Conservation (phyloP, 2,888 invertebrate genomes). For the Leuctra nigra region DNA sequence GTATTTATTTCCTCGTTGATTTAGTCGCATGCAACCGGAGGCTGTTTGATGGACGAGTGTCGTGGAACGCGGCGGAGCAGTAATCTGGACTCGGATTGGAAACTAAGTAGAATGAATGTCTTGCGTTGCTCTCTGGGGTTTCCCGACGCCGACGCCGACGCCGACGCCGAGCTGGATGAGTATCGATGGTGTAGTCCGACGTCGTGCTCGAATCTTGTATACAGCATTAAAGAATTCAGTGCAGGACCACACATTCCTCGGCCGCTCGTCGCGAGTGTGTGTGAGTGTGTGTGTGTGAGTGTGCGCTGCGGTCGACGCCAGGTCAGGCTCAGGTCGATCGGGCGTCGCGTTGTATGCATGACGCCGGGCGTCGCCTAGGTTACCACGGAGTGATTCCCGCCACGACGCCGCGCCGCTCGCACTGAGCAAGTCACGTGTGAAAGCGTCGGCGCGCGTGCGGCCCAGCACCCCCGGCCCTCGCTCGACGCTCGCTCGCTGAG, state of each 20-base stretch:
- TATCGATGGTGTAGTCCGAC: constrained; percentile 3
- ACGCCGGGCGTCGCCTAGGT: constrained; percentile 13
- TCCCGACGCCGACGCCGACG: neutral
- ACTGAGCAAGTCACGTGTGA: constrained; percentile 17
- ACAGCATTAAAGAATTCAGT: neutral
- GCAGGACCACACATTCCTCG: too few relatives aligned
- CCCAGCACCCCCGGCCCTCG: constrained; percentile 3
- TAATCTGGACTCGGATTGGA: constrained; percentile 11
- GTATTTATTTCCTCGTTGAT: constrained; percentile 25
- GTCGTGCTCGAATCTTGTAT: neutral
- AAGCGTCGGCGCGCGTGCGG: constrained; percentile 17
- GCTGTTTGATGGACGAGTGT: neutral
- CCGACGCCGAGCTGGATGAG: neutral
- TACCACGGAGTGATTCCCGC: constrained; percentile 10
- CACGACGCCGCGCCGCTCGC: constrained; percentile 8
- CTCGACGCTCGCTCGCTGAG: constrained; percentile 24
- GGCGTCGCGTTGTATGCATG: neutral
- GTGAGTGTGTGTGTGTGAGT: constrained; percentile 4
- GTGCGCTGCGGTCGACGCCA: constrained; percentile 6
- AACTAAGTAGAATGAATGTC: constrained; percentile 17
- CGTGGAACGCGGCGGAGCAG: neutral
- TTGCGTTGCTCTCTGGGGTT: neutral
- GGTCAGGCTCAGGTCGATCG: constrained; percentile 13
- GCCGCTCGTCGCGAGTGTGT: neutral
- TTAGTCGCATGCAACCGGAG: constrained; percentile 8